Percentiles rank a stretch among this genome's conserved stretches.
phyloP scores from a whole-genome alignment of 2,888 invertebrate species.

The Hirtodrosophila cameraria region DNA sequence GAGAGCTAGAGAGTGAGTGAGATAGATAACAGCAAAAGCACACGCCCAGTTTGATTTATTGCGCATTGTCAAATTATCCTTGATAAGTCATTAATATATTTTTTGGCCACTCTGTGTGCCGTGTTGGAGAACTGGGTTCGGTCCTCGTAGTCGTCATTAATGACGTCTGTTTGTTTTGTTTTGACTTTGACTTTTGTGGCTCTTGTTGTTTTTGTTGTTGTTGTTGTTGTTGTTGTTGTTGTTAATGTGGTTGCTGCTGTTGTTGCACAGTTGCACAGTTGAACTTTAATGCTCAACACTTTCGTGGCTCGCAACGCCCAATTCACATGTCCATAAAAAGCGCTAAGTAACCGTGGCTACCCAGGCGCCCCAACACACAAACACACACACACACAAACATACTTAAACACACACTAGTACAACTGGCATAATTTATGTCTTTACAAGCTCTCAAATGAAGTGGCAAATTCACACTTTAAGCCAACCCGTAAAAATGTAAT shows the following conservation, averaged over 20 bases:
- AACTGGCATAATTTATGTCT: constrained; percentile 69
- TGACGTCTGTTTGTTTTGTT: constrained; percentile 59
- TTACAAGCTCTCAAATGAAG: constrained; percentile 77
- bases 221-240: constrained; percentile 24
- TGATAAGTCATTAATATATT: constrained; percentile 84
- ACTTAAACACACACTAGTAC: background rate
- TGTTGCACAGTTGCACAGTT: constrained; percentile 47
- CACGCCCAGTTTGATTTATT: constrained; percentile 82
- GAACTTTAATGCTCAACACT: constrained; percentile 66
- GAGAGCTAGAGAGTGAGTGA: constrained; percentile 3
- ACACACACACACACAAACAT: constrained; percentile 7
- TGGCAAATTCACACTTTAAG: constrained; percentile 81
- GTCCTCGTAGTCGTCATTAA: constrained; percentile 36
- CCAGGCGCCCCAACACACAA: constrained; percentile 29
- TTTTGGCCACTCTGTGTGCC: constrained; percentile 61
- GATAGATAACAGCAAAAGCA: constrained; percentile 43
- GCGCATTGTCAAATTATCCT: constrained; percentile 84
- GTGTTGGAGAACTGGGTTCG: constrained; percentile 5
- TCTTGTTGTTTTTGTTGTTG: constrained; percentile 23
- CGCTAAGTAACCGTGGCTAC: constrained; percentile 54
- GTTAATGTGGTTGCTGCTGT: constrained; percentile 9
- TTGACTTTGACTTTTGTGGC: constrained; percentile 62
- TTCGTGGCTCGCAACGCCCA: constrained; percentile 49
- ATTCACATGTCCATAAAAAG: constrained; percentile 70
- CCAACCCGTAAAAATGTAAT: constrained; percentile 75